These are phyloP conservation scores for Planococcus citri DNA, from an alignment of 1,140 invertebrate species.

Conservation along the genomic window DNA sequence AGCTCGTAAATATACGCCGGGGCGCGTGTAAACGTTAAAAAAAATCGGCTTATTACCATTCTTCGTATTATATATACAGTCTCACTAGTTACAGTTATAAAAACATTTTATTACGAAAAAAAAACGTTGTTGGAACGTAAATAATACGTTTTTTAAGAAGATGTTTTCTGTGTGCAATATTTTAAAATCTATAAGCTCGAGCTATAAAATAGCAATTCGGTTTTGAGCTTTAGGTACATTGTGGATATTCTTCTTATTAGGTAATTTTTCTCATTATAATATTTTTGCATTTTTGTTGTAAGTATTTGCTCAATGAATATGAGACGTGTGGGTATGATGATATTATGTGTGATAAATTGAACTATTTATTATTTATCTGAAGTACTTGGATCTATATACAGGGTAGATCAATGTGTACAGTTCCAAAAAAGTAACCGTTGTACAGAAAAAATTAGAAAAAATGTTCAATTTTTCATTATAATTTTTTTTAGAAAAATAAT, in stretches of 20 bases:
- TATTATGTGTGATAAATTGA: no score
- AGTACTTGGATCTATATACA: not conserved
- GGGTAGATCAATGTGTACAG: no score
- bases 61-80: not conserved
- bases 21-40: constrained; percentile 1
- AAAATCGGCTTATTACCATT: constrained; percentile 1
- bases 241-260: no score
- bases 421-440: no score
- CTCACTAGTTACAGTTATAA: not conserved
- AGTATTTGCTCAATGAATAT: no score
- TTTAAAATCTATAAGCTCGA: not conserved
- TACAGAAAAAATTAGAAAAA: no score
- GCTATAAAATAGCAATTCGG: not conserved
- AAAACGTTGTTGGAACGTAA: not conserved
- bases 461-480: no score
- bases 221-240: not conserved
- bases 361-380: not conserved
- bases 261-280: not conserved
- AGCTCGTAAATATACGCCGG: not conserved
- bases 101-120: not conserved
- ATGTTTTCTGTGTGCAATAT: not conserved
- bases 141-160: constrained; percentile 8
- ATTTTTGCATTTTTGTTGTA: not conserved
- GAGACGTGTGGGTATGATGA: no score
- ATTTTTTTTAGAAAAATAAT: no score